Percentiles rank a stretch among this genome's conserved stretches.
These are phyloP conservation scores for Megalopta genalis DNA, from an alignment of 1,140 invertebrate genomes.

Conservation along the genomic window DNA sequence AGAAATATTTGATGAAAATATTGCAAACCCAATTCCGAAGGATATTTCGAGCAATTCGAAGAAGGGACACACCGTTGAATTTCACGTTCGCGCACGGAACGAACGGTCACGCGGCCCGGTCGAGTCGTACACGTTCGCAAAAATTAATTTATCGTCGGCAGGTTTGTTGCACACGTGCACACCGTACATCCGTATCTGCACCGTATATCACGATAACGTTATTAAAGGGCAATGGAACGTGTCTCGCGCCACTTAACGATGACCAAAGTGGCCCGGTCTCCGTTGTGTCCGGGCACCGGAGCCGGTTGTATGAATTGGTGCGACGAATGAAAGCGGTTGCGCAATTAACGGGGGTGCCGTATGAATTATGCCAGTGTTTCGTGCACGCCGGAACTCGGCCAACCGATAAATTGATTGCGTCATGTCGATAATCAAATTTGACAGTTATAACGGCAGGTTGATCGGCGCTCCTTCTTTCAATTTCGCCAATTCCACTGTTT, in stretches of 20 bases:
- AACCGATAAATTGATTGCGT: slow-evolving; percentile 45
- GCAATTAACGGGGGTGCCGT: slow-evolving; percentile 47
- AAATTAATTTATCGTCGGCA: slow-evolving; percentile 25
- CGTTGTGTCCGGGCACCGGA: not conserved
- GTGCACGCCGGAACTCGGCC: slow-evolving; percentile 29
- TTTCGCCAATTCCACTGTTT: not conserved
- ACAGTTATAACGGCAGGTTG: slow-evolving; percentile 37
- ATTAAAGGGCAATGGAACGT: slow-evolving; percentile 47
- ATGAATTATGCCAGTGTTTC: slow-evolving; percentile 22
- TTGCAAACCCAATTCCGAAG: too few species aligned
- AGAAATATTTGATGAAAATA: too few species aligned
- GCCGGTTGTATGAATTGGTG: slow-evolving; percentile 27
- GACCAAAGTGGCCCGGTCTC: not conserved
- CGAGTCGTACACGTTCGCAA: not conserved
- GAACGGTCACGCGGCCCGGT: not conserved
- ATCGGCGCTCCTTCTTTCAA: not conserved
- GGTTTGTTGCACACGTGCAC: not conserved
- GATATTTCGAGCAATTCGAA: too few species aligned
- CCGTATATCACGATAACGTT: slow-evolving; percentile 40
- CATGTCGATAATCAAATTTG: slow-evolving; percentile 41
- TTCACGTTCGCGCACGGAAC: not conserved
- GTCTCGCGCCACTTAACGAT: slow-evolving; percentile 30
- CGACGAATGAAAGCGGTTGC: slow-evolving; percentile 31
- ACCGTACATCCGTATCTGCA: slow-evolving; percentile 9
- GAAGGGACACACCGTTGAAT: not conserved